Evolutionary conservation across 1,140 invertebrate species (phyloP), one percentile per base, ranked within the genome.

Genomic region (Hylaeus anthracinus): DNA sequence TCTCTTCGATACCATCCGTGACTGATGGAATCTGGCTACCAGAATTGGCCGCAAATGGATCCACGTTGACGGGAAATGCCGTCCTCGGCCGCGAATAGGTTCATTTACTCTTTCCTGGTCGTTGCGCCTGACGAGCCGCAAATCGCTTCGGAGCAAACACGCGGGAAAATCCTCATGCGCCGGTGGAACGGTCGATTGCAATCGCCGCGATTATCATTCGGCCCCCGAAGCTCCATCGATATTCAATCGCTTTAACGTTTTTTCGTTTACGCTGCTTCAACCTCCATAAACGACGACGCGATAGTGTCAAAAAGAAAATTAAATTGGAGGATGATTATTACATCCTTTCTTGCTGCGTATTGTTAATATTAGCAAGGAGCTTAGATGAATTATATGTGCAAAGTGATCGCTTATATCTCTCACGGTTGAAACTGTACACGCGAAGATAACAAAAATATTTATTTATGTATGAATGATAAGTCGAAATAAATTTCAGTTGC

Each of bases 1-100:
- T 26, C 26, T 26, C 26, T 26, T 26, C 26, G 26, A 48, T 6
- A 48, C 45, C 45, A 48, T 48, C 3, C 3, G 45, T 0, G 45
- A 48, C 6, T 48, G 45, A 3, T 48, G 6, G 75, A 37, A 39
- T 55, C 26, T 48, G 15, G 1, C 58, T 14, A 12, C 9, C 4
- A 37, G 39, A 72, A 72, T 74, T 37, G 43, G 61, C 39, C 14
- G 61, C 53, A 73, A 80, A 80, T 73, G 65, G 71, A n/a, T 14
- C 43, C 26, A 8, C 14, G 51, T 15, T n/a, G 71, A 48, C 63
- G 15, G 71, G 8, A 45, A 61, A 60, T 26, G 43, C 43, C 48
- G 10, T 55, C 3, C 14, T 6, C 45, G 51, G 10, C 4, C 69
- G 58, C 12, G 41, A 51, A 53, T 58, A 5, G 41, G 56, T 71